phyloP scores from a whole-genome alignment of 1,140 invertebrate species.

The Caenorhabditis remanei region DNA sequence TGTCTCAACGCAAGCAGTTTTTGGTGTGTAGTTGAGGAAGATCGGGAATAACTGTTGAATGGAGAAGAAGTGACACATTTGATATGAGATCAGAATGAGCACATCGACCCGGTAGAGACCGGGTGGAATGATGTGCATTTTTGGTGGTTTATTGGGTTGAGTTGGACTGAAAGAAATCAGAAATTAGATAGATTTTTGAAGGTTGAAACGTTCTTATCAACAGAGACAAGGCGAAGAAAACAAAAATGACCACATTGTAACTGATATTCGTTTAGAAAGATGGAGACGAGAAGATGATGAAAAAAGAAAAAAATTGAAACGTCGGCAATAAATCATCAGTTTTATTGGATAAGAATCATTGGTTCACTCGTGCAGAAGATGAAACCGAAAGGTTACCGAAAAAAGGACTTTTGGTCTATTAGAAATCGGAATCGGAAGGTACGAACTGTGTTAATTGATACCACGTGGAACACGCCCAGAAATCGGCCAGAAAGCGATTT shows the following conservation, averaged over 20 bases:
- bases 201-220: no score
- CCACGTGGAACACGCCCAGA: not conserved
- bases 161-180: constrained; percentile 2
- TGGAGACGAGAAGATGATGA: not conserved
- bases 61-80: constrained; percentile 65
- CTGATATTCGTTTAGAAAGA: not conserved
- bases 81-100: constrained; percentile 59
- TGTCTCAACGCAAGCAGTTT: constrained; percentile 43
- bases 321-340: not conserved
- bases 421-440: not conserved
- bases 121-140: constrained; percentile 52
- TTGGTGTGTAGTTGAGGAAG: constrained; percentile 63
- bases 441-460: not conserved
- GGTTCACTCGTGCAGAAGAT: constrained; percentile 39
- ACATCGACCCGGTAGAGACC: constrained; percentile 61
- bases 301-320: constrained; percentile 15
- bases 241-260: not conserved
- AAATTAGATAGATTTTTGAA: not conserved
- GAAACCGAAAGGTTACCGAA: not conserved
- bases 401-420: not conserved
- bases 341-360: not conserved
- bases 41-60: constrained; percentile 61
- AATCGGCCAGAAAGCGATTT: not conserved
- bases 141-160: not conserved
- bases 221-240: not conserved